Conservation (phyloP, 2,888 invertebrate species). For the Ennomos quercinarius region DNA sequence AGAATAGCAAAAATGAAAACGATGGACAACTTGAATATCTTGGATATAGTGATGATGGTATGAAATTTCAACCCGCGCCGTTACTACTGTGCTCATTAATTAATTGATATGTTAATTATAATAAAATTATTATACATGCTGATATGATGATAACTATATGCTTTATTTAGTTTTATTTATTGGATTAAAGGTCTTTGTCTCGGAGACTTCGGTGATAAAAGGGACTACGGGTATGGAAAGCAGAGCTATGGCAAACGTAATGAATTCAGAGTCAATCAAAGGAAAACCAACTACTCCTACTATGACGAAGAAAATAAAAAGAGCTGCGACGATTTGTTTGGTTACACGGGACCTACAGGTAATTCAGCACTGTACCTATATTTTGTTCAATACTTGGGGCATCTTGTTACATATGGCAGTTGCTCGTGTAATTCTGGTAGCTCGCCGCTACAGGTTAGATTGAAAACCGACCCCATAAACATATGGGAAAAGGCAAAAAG, state of each 20-base stretch:
- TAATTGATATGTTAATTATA: too few relatives aligned
- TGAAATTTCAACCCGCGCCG: not conserved
- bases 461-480: too few relatives aligned
- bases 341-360: slow-evolving; percentile 16
- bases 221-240: not conserved
- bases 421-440: too few relatives aligned
- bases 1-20: not conserved
- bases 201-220: not conserved
- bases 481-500: too few relatives aligned
- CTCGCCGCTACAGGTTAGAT: too few relatives aligned
- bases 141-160: too few relatives aligned
- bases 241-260: not conserved
- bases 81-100: not conserved
- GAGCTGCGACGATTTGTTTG: slow-evolving; percentile 11
- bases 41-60: slow-evolving; percentile 11
- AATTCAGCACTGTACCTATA: not conserved
- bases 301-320: slow-evolving; percentile 9
- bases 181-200: not conserved
- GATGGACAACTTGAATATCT: slow-evolving; percentile 17
- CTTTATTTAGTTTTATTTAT: too few relatives aligned
- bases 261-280: not conserved
- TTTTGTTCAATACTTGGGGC: too few relatives aligned
- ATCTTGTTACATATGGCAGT: too few relatives aligned
- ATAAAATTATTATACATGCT: too few relatives aligned
- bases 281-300: slow-evolving; percentile 3